Evolutionary conservation across 2,113 vertebrate genomes (phyloP).

Genomic region (Scophthalmus maximus): DNA sequence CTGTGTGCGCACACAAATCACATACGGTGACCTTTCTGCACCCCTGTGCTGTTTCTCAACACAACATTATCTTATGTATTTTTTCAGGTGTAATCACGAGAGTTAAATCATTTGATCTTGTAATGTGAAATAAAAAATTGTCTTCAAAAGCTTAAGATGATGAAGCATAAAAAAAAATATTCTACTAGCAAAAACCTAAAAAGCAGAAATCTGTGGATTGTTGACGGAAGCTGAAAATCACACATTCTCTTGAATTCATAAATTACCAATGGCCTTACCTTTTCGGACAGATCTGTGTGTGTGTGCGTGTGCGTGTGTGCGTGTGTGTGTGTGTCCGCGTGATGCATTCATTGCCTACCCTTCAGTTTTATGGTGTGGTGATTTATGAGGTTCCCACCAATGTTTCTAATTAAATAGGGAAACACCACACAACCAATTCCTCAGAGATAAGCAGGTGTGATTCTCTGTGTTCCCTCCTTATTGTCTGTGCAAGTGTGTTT

Average conservation of each 20-base stretch:
- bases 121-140: not conserved
- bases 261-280: slow-evolving; percentile 61
- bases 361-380: slow-evolving; percentile 69
- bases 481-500: slow-evolving; percentile 45
- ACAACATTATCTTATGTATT: slow-evolving; percentile 10
- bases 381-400: slow-evolving; percentile 75
- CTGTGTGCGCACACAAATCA: slow-evolving; percentile 5
- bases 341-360: slow-evolving; percentile 54
- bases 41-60: slow-evolving; percentile 15
- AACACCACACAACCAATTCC: slow-evolving; percentile 74
- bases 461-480: slow-evolving; percentile 49
- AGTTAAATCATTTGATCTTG: slow-evolving; percentile 22
- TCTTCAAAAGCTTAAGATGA: not conserved
- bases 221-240: slow-evolving; percentile 53
- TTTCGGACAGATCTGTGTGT: slow-evolving; percentile 29
- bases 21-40: slow-evolving; percentile 46
- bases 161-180: not conserved
- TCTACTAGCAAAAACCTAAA: not conserved
- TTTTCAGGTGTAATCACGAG: slow-evolving; percentile 21
- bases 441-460: slow-evolving; percentile 72
- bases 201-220: slow-evolving; percentile 53
- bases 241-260: slow-evolving; percentile 63
- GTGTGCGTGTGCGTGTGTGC: slow-evolving; percentile 27
- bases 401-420: slow-evolving; percentile 78
- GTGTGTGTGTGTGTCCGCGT: slow-evolving; percentile 27